phyloP scores from a whole-genome alignment of 35 echinoderm and acorn worm genomes.

The Heliocidaris tuberculata region DNA sequence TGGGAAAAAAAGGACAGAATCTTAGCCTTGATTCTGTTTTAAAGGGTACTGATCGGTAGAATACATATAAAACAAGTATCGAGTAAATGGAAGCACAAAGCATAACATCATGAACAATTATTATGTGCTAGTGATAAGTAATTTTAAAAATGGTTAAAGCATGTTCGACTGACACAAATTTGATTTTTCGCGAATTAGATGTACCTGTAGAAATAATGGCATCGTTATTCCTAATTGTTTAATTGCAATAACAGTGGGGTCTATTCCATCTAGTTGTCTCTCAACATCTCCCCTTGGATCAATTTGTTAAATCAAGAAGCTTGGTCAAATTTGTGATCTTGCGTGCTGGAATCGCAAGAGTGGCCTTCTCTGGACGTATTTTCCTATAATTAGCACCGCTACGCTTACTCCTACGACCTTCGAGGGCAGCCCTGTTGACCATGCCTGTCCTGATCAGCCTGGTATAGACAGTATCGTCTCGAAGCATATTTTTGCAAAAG shows the following conservation, averaged over 20 bases:
- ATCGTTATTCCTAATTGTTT: neutral
- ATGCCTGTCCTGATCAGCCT: neutral
- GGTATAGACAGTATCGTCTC: neutral
- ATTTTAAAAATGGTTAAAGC: too few species aligned
- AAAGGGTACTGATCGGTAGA: too few species aligned
- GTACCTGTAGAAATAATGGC: neutral
- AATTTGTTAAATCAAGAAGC: neutral
- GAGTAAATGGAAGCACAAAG: too few species aligned
- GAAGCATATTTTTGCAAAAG: constrained; percentile 39
- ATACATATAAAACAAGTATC: too few species aligned
- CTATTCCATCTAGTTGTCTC: neutral
- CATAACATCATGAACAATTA: too few species aligned
- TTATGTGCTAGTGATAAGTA: too few species aligned
- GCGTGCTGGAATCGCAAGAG: neutral
- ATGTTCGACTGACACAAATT: too few species aligned
- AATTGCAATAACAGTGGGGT: too few species aligned
- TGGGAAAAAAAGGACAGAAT: too few species aligned
- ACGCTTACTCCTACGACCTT: neutral
- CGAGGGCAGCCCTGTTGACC: neutral
- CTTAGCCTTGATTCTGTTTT: too few species aligned
- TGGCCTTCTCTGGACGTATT: neutral
- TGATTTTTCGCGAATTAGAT: neutral
- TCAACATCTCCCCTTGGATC: neutral
- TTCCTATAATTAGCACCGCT: neutral
- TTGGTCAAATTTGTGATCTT: neutral